Evolutionary conservation across 2,113 vertebrate species (phyloP).

Genomic region (Myanophis thanlyinensis): DNA sequence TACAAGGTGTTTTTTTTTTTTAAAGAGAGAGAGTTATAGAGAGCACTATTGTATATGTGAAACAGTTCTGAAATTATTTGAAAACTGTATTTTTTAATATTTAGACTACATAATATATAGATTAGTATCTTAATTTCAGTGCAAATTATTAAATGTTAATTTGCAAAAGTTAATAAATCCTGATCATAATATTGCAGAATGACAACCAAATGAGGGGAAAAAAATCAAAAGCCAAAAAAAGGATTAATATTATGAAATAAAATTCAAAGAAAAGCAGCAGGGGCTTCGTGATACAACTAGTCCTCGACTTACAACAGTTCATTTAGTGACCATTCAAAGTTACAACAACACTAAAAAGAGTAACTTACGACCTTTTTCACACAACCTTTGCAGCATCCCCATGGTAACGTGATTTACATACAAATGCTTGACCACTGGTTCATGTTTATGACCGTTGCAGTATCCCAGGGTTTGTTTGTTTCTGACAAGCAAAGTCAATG

Average conservation of each 20-base stretch:
- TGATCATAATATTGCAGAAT: neutral
- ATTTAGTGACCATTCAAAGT: too few species aligned
- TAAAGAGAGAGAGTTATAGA: conserved; percentile 10
- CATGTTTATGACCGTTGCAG: too few species aligned
- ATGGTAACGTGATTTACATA: too few species aligned
- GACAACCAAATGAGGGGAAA: neutral
- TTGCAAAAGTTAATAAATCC: neutral
- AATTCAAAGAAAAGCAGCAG: neutral
- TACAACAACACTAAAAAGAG: too few species aligned
- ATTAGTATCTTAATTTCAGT: neutral
- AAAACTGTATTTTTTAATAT: neutral
- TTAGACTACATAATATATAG: neutral
- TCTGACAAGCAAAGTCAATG: too few species aligned
- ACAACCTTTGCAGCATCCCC: too few species aligned
- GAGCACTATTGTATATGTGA: neutral
- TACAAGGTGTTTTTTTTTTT: neutral
- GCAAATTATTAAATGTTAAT: neutral
- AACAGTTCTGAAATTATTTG: conserved; percentile 34
- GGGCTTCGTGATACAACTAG: neutral
- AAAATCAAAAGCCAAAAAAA: neutral
- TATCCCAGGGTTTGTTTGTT: too few species aligned
- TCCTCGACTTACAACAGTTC: too few species aligned
- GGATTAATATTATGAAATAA: neutral
- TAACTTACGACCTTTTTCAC: too few species aligned
- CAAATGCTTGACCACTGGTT: too few species aligned